These are phyloP conservation scores for Yponomeuta evonymella DNA, from an alignment of 2,888 invertebrate species.

Conservation along the genomic window DNA sequence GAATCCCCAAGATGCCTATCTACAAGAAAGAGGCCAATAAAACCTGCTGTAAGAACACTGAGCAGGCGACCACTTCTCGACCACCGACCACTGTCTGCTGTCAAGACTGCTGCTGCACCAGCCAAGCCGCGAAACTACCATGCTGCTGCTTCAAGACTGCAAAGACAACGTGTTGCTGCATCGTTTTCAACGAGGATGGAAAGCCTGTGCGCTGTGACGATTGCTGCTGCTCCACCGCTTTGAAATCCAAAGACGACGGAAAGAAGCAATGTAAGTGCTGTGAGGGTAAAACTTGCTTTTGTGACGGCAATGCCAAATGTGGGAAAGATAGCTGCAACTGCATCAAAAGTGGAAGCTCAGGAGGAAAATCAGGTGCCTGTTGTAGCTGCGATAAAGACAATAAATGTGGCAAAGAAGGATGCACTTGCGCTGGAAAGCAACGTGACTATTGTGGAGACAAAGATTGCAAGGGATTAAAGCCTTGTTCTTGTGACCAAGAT, in stretches of 20 bases:
- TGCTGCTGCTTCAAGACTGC: neutral
- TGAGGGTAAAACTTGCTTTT: conserved; percentile 1
- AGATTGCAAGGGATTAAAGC: conserved; percentile 24
- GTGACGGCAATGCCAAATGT: conserved; percentile 9
- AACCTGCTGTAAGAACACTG: neutral
- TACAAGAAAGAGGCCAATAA: conserved; percentile 21
- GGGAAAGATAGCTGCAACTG: conserved; percentile 26
- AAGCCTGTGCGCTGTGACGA: conserved; percentile 21
- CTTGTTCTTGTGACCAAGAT: conserved; percentile 29
- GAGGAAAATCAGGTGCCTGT: conserved; percentile 30
- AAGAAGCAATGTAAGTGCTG: neutral
- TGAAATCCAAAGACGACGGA: neutral
- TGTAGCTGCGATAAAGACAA: conserved; percentile 32
- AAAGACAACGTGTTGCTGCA: conserved; percentile 14
- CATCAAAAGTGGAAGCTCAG: conserved; percentile 19
- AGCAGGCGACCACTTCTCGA: neutral
- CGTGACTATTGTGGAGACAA: conserved; percentile 31
- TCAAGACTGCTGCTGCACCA: neutral
- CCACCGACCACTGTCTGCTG: neutral
- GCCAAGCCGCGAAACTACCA: neutral
- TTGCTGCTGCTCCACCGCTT: conserved; percentile 15
- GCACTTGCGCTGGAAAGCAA: conserved; percentile 28
- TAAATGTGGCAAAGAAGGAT: conserved; percentile 26
- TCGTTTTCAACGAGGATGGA: conserved; percentile 24
- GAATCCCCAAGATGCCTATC: conserved; percentile 39